A percentile compares a stretch with the other conserved stretches of the same genome.
phyloP scores from a whole-genome alignment of 2,888 invertebrate species.

The Drosophila affinis region DNA sequence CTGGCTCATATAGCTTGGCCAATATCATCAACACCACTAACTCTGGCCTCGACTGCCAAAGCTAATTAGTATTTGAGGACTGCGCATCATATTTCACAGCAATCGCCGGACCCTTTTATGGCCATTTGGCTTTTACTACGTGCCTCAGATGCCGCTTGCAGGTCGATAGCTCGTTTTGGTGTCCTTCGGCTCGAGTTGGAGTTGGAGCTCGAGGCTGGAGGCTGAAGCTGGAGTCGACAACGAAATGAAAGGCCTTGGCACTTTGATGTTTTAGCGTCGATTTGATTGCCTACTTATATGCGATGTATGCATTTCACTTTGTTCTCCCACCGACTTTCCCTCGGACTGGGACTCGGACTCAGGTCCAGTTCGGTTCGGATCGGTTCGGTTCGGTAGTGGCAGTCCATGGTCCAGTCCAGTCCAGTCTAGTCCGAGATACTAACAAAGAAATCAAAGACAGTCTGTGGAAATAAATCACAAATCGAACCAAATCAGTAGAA shows the following conservation, averaged over 20 bases:
- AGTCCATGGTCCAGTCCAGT: neutral
- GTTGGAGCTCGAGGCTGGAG: conserved; percentile 15
- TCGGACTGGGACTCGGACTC: conserved; percentile 39
- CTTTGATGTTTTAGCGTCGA: conserved; percentile 68
- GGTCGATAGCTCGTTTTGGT: conserved; percentile 70
- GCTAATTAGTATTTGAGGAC: conserved; percentile 70
- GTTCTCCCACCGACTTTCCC: conserved; percentile 71
- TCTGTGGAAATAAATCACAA: conserved; percentile 77
- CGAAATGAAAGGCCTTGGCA: conserved; percentile 69
- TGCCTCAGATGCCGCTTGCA: conserved; percentile 60
- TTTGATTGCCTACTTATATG: conserved; percentile 62
- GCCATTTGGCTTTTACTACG: conserved; percentile 70
- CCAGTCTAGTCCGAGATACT: conserved; percentile 31
- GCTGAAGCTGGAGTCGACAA: conserved; percentile 16
- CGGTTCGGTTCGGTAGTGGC: neutral
- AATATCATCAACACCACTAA: conserved; percentile 34
- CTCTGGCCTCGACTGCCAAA: conserved; percentile 48
- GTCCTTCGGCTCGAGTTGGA: conserved; percentile 57
- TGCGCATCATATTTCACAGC: conserved; percentile 76
- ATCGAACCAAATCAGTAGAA: conserved; percentile 79
- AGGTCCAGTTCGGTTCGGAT: conserved; percentile 23
- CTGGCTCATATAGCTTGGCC: neutral
- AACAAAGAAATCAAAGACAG: conserved; percentile 77
- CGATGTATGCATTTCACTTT: conserved; percentile 68
- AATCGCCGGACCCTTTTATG: conserved; percentile 72